These are phyloP conservation scores for Cepaea nemoralis DNA, from an alignment of 1,140 invertebrate genomes.

Conservation along the genomic window DNA sequence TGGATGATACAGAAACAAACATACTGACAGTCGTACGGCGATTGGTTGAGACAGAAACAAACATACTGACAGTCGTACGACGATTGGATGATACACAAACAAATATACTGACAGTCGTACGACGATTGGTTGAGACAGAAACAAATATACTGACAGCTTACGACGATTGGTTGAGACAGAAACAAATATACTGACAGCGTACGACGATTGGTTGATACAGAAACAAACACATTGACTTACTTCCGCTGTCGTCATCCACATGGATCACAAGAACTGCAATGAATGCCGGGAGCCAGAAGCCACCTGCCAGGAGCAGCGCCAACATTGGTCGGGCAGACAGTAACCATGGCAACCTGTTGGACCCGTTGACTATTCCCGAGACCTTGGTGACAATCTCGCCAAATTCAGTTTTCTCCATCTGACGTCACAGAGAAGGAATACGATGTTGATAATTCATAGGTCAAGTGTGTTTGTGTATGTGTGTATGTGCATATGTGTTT, in stretches of 20 bases:
- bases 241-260: slow-evolving; percentile 46
- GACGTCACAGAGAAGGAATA: neutral
- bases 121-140: no score
- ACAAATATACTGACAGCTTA: no score
- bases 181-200: no score
- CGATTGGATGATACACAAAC: no score
- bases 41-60: no score
- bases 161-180: no score
- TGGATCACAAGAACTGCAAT: slow-evolving; percentile 41
- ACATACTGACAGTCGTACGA: no score
- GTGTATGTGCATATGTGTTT: neutral
- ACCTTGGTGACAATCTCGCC: slow-evolving; percentile 44
- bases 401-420: slow-evolving; percentile 45
- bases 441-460: no score
- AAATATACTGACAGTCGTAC: no score
- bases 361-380: slow-evolving; percentile 38
- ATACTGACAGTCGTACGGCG: no score
- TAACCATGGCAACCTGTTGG: slow-evolving; percentile 47
- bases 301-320: slow-evolving; percentile 33
- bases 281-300: slow-evolving; percentile 43
- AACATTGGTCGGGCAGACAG: slow-evolving; percentile 42
- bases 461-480: neutral
- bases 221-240: slow-evolving; percentile 29
- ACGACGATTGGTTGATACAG: no score
- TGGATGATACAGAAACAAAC: no score